Percentiles rank a stretch among this genome's conserved stretches.
phyloP scores from a whole-genome alignment of 2,888 invertebrate genomes.

The Cyrtodaria siliqua region DNA sequence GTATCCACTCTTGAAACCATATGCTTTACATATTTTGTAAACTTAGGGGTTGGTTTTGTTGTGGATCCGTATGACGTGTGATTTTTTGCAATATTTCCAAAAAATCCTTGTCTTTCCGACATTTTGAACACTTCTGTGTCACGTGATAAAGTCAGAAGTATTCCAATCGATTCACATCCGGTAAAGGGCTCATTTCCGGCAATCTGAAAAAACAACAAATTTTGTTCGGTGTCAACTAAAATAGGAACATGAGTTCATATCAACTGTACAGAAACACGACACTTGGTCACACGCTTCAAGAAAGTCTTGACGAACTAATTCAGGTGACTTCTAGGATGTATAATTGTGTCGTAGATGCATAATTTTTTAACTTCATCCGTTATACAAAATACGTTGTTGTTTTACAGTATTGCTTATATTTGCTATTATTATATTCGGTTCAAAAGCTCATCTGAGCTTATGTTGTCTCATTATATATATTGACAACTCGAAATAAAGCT shows the following conservation, averaged over 20 bases:
- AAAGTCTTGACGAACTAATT: slow-evolving; percentile 98
- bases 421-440: too few relatives aligned
- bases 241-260: slow-evolving; percentile 90
- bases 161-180: background rate
- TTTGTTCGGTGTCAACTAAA: too few relatives aligned
- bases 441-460: too few relatives aligned
- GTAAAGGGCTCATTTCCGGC: slow-evolving; percentile 7
- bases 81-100: slow-evolving; percentile 70
- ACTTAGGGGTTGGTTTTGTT: slow-evolving; percentile 60
- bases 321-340: slow-evolving; percentile 83
- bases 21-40: slow-evolving; percentile 88
- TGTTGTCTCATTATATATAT: too few relatives aligned
- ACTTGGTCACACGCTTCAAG: slow-evolving; percentile 98
- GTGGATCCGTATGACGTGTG: slow-evolving; percentile 73
- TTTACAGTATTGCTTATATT: too few relatives aligned
- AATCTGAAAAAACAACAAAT: too few relatives aligned
- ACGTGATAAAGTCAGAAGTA: slow-evolving; percentile 48
- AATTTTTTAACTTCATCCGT: too few relatives aligned
- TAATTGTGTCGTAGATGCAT: too few relatives aligned
- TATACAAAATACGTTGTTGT: too few relatives aligned
- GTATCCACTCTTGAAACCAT: slow-evolving; percentile 89
- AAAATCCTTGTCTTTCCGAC: slow-evolving; percentile 69
- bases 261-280: slow-evolving; percentile 99
- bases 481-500: too few relatives aligned
- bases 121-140: slow-evolving; percentile 69